Percentiles rank a stretch among this genome's conserved stretches.
Evolutionary conservation across 1,140 invertebrate genomes (phyloP).

Genomic region (Monochamus saltuarius): DNA sequence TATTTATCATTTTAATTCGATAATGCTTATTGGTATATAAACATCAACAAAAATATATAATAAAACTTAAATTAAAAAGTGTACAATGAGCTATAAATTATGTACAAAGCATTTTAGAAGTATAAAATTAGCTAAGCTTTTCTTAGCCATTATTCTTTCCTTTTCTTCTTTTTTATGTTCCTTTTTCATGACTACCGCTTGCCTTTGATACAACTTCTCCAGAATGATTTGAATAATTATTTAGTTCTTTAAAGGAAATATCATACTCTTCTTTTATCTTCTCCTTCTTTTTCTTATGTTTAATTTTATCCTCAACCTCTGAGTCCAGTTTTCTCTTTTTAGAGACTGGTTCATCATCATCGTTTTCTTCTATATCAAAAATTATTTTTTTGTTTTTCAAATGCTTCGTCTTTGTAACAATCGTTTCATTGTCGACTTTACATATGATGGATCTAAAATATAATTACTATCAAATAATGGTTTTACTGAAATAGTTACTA

Average conservation of each 20-base stretch:
- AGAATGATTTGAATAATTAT: slow-evolving; percentile 40
- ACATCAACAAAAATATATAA: too few relatives aligned
- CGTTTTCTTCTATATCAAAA: background rate
- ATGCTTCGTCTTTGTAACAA: background rate
- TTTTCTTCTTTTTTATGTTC: slow-evolving; percentile 23
- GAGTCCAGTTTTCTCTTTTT: background rate
- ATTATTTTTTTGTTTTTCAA: slow-evolving; percentile 3
- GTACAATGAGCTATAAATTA: too few relatives aligned
- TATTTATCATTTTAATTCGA: too few relatives aligned
- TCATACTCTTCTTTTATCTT: slow-evolving; percentile 52
- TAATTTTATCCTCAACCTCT: background rate
- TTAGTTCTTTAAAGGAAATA: too few relatives aligned
- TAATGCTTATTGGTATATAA: too few relatives aligned
- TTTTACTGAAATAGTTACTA: slow-evolving; percentile 16
- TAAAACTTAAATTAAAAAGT: too few relatives aligned
- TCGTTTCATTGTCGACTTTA: slow-evolving; percentile 1
- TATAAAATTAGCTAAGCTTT: too few relatives aligned
- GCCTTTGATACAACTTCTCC: slow-evolving; percentile 19
- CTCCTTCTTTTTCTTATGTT: slow-evolving; percentile 18
- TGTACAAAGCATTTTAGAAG: too few relatives aligned
- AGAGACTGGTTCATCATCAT: slow-evolving; percentile 34
- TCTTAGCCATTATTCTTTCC: too few relatives aligned
- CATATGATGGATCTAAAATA: slow-evolving; percentile 5
- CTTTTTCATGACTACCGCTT: too few relatives aligned
- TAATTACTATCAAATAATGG: slow-evolving; percentile 29